Conservation (phyloP, 2,113 vertebrate genomes). For the Girardinichthys multiradiatus region DNA sequence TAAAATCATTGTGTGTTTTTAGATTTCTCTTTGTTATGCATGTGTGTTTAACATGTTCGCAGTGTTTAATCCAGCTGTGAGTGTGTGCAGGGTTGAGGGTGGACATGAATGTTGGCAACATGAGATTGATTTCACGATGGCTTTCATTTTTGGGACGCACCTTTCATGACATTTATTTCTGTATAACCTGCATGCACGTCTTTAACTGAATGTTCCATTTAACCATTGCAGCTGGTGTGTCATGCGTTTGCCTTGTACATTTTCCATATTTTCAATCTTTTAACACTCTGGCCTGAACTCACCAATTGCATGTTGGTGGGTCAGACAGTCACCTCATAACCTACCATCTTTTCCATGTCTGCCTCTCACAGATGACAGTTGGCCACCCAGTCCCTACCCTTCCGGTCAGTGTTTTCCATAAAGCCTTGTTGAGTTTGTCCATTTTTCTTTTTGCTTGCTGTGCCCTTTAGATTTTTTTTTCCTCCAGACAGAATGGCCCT, state of each 20-base stretch:
- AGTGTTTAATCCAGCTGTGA: conserved; percentile 17
- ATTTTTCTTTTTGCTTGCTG: conserved; percentile 45
- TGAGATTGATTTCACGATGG: conserved; percentile 61
- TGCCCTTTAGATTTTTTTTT: conserved; percentile 7
- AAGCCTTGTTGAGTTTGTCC: conserved; percentile 66
- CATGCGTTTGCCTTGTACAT: conserved; percentile 21
- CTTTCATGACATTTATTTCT: conserved; percentile 32
- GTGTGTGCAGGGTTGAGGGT: conserved; percentile 18
- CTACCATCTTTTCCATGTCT: conserved; percentile 73
- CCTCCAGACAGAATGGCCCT: conserved; percentile 82
- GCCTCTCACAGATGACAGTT: conserved; percentile 77
- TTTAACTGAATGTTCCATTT: conserved; percentile 21
- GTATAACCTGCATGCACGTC: conserved; percentile 58
- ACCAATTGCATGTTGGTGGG: conserved; percentile 74
- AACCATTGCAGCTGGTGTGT: conserved; percentile 34
- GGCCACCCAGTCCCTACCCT: conserved; percentile 66
- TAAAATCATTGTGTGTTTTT: conserved; percentile 16
- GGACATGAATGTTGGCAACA: conserved; percentile 43
- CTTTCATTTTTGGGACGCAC: conserved; percentile 37
- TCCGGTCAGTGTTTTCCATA: conserved; percentile 76
- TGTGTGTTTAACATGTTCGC: conserved; percentile 58
- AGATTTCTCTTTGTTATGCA: conserved; percentile 55
- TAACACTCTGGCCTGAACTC: conserved; percentile 34
- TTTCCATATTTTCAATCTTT: conserved; percentile 24
- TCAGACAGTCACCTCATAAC: conserved; percentile 48